Base-by-base conservation (phyloP, 1,140 invertebrate species). In the Ceratina australensis region DNA sequence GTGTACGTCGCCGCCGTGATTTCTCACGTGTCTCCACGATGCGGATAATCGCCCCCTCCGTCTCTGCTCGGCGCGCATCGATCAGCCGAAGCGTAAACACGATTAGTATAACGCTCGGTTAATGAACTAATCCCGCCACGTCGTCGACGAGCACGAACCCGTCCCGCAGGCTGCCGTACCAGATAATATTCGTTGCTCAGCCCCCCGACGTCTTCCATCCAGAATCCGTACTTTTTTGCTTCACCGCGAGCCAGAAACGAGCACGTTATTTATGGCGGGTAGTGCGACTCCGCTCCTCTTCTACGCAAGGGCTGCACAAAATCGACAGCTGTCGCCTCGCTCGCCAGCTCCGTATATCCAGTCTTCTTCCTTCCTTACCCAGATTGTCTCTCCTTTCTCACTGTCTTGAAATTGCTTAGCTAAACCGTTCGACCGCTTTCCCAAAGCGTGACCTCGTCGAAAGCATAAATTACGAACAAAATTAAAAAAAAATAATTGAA, bases 91-190 rank as follows among this genome's bases (percentile, higher is more conserved):
- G 84, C 82, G 85, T 88, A 87, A 89, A 89, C 85, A 86, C 81
- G 89, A 88, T 89, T 86, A 89, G 86, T 88, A 86, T 86, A 88
- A 85, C 82, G 76, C 81, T 79, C 79, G 79, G 75, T 77, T 88
- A 87, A 88, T 87, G 84, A 87, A 82, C 86, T 90, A 90, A 90
- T 90, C 89, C 88, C 59, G 61, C 59, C 67, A 72, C 69, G 85
- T 81, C 81, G 78, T 65, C 87, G 74, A 66, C 54, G 76, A 80
- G 86, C 86, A 88, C 87, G 86, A 82, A 87, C 84, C 54, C 72
- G 72, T 72, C 59, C 42, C 28, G 24, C n/a, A 42, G 22, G 22
- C 56, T 42, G 56, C 33, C 50, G 47, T 60, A 28, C 42, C 52
- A 33, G 24, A 42, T 42, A 42, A 66, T 61, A 65, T 79, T 75